These are phyloP conservation scores for Rhegmatorhina hoffmannsi DNA, from an alignment of 2,113 vertebrate species.

Conservation along the genomic window DNA sequence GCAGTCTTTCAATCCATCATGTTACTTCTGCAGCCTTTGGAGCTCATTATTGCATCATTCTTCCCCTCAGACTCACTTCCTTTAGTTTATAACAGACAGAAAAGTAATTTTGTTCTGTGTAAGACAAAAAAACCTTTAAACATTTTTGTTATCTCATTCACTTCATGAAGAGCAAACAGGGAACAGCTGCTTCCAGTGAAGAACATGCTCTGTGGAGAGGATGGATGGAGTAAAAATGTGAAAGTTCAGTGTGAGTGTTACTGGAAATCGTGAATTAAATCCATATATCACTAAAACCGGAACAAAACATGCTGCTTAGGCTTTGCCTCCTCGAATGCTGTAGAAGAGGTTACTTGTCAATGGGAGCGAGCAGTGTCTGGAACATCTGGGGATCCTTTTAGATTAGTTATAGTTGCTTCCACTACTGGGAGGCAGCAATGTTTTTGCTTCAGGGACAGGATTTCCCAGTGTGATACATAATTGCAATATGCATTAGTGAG, in stretches of 20 bases:
- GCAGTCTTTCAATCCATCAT: not conserved
- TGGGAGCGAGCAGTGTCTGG: not conserved
- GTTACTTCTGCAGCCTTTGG: slow-evolving; percentile 20
- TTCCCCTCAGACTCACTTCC: not conserved
- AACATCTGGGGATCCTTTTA: not conserved
- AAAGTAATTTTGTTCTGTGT: slow-evolving; percentile 32
- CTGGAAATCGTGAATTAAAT: slow-evolving; percentile 23
- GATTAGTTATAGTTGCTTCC: not conserved
- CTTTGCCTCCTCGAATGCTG: not conserved
- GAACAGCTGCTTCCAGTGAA: slow-evolving; percentile 14
- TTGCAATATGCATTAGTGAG: slow-evolving; percentile 38
- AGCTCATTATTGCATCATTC: not conserved
- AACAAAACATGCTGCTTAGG: not conserved
- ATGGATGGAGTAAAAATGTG: slow-evolving; percentile 22
- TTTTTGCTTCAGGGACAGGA: not conserved
- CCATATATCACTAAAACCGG: slow-evolving; percentile 13
- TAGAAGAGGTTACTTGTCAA: not conserved
- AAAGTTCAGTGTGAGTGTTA: slow-evolving; percentile 36
- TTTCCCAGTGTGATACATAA: slow-evolving; percentile 13
- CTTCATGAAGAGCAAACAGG: slow-evolving; percentile 37
- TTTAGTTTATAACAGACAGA: slow-evolving; percentile 38
- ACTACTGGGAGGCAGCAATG: not conserved
- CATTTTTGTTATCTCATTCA: slow-evolving; percentile 30
- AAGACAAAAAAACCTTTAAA: slow-evolving; percentile 48
- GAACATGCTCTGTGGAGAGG: not conserved